These are phyloP conservation scores for Eulacestoma nigropectus DNA, from an alignment of 2,113 vertebrate genomes.

Conservation along the genomic window DNA sequence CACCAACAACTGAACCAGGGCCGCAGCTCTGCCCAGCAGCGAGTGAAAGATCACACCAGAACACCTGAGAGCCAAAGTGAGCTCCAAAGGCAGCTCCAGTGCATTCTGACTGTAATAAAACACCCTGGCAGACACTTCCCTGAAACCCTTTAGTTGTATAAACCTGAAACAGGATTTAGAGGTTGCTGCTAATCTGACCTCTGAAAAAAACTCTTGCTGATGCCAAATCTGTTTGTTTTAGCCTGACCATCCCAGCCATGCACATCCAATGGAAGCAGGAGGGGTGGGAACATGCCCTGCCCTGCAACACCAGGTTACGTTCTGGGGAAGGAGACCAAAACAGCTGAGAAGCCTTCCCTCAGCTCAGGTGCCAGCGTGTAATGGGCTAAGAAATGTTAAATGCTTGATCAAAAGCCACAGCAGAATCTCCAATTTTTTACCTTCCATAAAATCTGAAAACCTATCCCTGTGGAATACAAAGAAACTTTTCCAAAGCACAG, in stretches of 20 bases:
- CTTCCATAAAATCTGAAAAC: background rate
- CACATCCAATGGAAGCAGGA: fast-evolving
- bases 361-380: background rate
- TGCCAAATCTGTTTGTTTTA: background rate
- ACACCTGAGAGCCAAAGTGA: background rate
- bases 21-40: background rate
- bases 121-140: background rate
- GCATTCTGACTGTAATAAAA: background rate
- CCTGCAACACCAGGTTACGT: fast-evolving
- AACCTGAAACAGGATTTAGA: background rate
- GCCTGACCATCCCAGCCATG: background rate
- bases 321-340: background rate
- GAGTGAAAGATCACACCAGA: background rate
- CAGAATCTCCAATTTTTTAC: background rate
- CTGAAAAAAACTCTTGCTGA: background rate
- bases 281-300: background rate
- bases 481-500: background rate
- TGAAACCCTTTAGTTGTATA: background rate
- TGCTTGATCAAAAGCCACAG: background rate
- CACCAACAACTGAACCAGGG: background rate
- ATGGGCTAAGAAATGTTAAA: background rate
- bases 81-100: background rate
- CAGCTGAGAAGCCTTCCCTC: background rate
- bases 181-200: background rate
- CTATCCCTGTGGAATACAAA: background rate